Conservation (phyloP, 2,113 vertebrate genomes). For the Dicentrarchus labrax region DNA sequence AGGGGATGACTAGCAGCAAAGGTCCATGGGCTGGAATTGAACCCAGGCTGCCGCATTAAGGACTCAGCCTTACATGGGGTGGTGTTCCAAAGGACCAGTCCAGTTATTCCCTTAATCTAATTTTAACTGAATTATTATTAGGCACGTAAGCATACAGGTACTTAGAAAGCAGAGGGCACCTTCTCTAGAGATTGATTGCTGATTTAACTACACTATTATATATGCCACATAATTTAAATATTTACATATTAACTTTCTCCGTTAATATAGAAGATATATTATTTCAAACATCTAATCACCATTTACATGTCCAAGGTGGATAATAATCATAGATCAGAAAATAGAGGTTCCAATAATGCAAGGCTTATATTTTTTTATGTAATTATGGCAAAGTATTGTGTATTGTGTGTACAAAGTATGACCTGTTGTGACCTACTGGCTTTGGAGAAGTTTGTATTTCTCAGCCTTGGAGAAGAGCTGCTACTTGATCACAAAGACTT, state of each 20-base stretch:
- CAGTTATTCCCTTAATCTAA: neutral
- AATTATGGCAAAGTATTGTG: neutral
- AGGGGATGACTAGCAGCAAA: too few species aligned
- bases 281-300: neutral
- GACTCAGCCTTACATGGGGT: too few species aligned
- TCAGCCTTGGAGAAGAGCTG: neutral
- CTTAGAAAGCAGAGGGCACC: neutral
- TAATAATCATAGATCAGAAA: neutral
- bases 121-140: neutral
- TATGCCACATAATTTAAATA: neutral
- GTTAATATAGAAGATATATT: neutral
- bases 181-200: neutral
- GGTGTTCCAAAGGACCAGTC: too few species aligned
- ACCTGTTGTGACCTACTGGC: too few species aligned
- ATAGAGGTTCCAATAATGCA: neutral
- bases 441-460: neutral
- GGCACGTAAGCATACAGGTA: neutral
- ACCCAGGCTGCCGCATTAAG: too few species aligned
- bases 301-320: neutral
- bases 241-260: neutral
- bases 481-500: neutral
- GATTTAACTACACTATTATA: neutral
- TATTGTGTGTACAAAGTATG: neutral
- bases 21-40: too few species aligned
- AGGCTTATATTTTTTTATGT: neutral